Evolutionary conservation across 2,888 invertebrate species (phyloP).

Genomic region (Trichopoda pennipes): DNA sequence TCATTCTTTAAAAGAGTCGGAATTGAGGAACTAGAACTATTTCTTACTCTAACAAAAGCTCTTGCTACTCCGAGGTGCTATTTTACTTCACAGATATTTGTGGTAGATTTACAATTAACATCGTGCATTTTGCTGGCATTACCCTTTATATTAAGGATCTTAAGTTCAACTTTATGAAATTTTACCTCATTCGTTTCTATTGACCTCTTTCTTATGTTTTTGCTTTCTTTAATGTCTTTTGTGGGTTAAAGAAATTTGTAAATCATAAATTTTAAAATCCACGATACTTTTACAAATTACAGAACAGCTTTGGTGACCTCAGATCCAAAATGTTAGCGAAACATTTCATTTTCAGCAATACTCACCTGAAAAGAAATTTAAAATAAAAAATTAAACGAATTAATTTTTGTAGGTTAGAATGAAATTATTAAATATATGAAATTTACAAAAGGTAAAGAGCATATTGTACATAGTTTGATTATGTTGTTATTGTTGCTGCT

Average conservation of each 20-base stretch:
- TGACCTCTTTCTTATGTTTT: background rate
- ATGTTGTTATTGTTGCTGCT: background rate
- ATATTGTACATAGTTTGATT: too few relatives aligned
- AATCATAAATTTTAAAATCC: background rate
- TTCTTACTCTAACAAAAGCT: too few relatives aligned
- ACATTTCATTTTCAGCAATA: conserved; percentile 1
- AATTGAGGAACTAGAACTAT: too few relatives aligned
- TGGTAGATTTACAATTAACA: too few relatives aligned
- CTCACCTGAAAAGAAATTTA: conserved; percentile 61
- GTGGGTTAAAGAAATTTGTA: background rate
- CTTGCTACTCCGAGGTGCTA: too few relatives aligned
- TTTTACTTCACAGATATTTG: too few relatives aligned
- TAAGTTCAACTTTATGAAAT: too few relatives aligned
- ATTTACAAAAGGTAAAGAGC: too few relatives aligned
- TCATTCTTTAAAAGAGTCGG: too few relatives aligned
- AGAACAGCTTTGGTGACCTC: background rate
- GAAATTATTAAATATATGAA: background rate
- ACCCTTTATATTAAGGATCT: too few relatives aligned
- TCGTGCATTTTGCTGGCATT: too few relatives aligned
- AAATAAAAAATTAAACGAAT: conserved; percentile 6
- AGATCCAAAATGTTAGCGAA: conserved; percentile 20
- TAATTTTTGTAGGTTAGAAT: background rate
- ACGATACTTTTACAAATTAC: conserved; percentile 43
- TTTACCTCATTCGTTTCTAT: background rate
- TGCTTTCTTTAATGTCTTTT: background rate